Base-by-base conservation (phyloP, 1,140 invertebrate species). In the Heliconius nattereri region DNA sequence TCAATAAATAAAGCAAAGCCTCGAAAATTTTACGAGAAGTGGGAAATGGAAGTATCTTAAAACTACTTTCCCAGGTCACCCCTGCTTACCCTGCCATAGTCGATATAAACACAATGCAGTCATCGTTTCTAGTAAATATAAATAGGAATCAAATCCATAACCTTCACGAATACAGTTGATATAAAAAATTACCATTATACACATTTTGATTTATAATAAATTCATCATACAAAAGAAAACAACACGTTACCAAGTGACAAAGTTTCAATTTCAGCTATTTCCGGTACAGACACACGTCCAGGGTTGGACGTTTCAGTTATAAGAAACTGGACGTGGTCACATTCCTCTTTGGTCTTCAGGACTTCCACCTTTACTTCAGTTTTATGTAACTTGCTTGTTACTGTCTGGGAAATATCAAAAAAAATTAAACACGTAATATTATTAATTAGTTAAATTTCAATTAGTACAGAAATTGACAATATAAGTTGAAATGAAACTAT, bases 251-350 rank as follows among this genome's bases (percentile, higher is more conserved):
- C 97, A 76, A 97, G 93, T 26, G 96, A 97, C 40, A 97, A 86
- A 23, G 96, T 97, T 89, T 97, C 96, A 45, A 97, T 96, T 88
- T 97, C 97, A 40, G 96, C 95, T 52, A 96, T 96, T 91, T 97
- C 96, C 8, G 96, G 95, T 7, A 95, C 95, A 19, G 95, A 94
- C 9, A 95, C 95, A 45, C 96, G 95, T 16, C 96, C 95, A 8
- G 95, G 95, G 1, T 95, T 95, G 2, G 96, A 97, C 77, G 97
- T 97, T 90, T 99, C 98, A 6, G 97, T 97, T 89, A 99, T 99
- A 49, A 98, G 95, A 94, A 99, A 99, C 94, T 99, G 98, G 1
- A 99, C 98, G 89, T 99, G 98, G 94, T 99, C 98, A 72, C 97
- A 97, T 81, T 98, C 97, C 73, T 97, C 96, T 93, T 98, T 98